These are phyloP conservation scores for Rhodeus uyekii DNA, from an alignment of 2,797 vertebrate species.

Conservation along the genomic window DNA sequence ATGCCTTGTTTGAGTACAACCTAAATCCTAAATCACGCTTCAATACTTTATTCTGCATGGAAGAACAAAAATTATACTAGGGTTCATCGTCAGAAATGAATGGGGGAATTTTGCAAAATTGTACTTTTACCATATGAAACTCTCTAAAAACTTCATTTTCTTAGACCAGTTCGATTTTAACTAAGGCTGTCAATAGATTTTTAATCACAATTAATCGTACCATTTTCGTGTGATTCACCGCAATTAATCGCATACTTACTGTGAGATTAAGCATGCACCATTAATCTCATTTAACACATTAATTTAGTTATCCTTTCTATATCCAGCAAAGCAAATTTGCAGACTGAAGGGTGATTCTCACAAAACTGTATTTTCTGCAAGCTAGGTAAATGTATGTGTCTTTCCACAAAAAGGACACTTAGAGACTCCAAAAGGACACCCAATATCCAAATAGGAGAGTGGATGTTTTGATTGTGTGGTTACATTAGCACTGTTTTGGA, in stretches of 20 bases:
- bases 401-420: no score
- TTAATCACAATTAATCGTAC: background rate
- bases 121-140: background rate
- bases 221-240: background rate
- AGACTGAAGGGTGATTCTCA: background rate
- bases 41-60: background rate
- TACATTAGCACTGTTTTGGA: no score
- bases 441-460: background rate
- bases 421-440: no score
- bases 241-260: background rate
- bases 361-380: no score
- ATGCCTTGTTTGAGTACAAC: background rate
- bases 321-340: background rate
- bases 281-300: no score
- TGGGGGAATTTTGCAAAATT: background rate
- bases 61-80: background rate
- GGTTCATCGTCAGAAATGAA: background rate
- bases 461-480: background rate
- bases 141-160: background rate
- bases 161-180: background rate
- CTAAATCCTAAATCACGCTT: slow-evolving; percentile 10
- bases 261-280: background rate
- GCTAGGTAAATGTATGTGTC: background rate
- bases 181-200: background rate
- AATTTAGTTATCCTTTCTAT: background rate